phyloP scores from a whole-genome alignment of 2,888 invertebrate species.

The Tachina lurida region DNA sequence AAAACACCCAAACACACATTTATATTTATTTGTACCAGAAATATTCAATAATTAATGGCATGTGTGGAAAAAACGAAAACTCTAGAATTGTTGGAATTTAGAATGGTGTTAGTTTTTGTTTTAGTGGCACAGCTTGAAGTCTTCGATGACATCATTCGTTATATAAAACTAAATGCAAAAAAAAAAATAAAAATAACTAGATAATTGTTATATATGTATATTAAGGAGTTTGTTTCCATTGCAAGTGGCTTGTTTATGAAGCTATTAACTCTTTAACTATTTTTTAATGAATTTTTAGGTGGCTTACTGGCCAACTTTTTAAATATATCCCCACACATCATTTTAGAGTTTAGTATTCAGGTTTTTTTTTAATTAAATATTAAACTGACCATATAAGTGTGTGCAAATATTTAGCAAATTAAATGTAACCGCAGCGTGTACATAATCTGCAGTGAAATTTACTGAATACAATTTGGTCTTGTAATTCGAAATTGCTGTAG shows the following conservation, averaged over 20 bases:
- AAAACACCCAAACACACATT: neutral
- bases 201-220: neutral
- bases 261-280: neutral
- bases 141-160: conserved; percentile 52
- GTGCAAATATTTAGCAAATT: too few species aligned
- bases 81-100: conserved; percentile 35
- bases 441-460: too few species aligned
- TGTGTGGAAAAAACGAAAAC: neutral
- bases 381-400: too few species aligned
- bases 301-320: too few species aligned
- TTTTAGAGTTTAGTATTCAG: too few species aligned
- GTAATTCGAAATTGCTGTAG: too few species aligned
- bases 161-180: conserved; percentile 20
- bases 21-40: conserved; percentile 23
- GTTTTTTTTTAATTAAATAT: too few species aligned
- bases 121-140: conserved; percentile 31
- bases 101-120: conserved; percentile 5
- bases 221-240: neutral
- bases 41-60: conserved; percentile 1
- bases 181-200: neutral
- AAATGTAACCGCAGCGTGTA: too few species aligned
- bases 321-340: too few species aligned
- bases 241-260: neutral
- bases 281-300: too few species aligned
- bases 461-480: too few species aligned